These are phyloP conservation scores for Cataglyphis hispanica DNA, from an alignment of 1,140 invertebrate genomes.

Conservation along the genomic window DNA sequence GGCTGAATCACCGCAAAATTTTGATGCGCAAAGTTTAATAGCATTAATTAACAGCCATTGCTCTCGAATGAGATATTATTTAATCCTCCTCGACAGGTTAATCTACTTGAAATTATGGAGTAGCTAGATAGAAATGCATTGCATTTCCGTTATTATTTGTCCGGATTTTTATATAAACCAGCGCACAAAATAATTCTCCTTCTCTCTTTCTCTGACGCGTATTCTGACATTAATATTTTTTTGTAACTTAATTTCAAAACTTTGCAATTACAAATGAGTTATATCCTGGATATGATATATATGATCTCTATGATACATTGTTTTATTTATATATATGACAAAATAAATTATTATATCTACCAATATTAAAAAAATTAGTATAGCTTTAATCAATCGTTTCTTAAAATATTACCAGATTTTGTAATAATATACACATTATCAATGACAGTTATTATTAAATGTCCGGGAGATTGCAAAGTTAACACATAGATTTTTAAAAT, in stretches of 20 bases:
- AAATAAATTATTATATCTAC: not conserved
- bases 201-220: not conserved
- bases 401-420: not conserved
- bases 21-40: slow-evolving; percentile 4
- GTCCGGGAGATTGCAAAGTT: not conserved
- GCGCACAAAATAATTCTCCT: not conserved
- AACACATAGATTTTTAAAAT: not conserved
- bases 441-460: not conserved
- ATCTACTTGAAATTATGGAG: slow-evolving; percentile 21
- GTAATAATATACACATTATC: not conserved
- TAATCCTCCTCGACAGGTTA: slow-evolving; percentile 34
- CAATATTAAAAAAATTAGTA: not conserved
- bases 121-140: not conserved
- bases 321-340: not conserved
- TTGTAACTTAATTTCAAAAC: not conserved
- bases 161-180: not conserved
- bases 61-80: slow-evolving; percentile 35
- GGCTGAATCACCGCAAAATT: slow-evolving; percentile 32
- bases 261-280: not conserved
- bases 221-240: not conserved
- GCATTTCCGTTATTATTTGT: slow-evolving; percentile 22
- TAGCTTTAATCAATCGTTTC: not conserved
- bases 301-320: not conserved
- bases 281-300: not conserved
- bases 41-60: slow-evolving; percentile 30